These are phyloP conservation scores for Lasioglossum malachurum DNA, from an alignment of 2,888 invertebrate genomes.

Conservation along the genomic window DNA sequence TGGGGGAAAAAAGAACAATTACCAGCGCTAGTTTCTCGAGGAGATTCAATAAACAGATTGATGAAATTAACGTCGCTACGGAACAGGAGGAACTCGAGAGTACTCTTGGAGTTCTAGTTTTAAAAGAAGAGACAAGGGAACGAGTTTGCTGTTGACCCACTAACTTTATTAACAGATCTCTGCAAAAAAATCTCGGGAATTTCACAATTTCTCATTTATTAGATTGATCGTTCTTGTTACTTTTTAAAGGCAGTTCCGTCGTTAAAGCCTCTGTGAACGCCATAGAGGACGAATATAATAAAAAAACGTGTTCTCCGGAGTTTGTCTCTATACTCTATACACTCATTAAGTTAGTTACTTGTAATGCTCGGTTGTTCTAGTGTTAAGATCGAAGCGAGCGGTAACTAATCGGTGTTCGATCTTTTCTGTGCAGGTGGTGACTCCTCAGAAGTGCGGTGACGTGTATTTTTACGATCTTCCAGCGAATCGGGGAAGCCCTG, in stretches of 20 bases:
- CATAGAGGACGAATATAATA: too few relatives aligned
- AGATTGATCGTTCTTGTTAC: not conserved
- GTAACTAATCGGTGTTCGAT: slow-evolving; percentile 36
- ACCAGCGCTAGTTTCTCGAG: not conserved
- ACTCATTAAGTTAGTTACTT: too few relatives aligned
- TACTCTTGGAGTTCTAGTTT: slow-evolving; percentile 28
- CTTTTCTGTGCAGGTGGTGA: slow-evolving; percentile 87
- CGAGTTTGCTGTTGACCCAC: slow-evolving; percentile 1
- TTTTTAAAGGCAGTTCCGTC: too few relatives aligned
- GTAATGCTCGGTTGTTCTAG: not conserved
- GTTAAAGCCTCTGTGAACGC: too few relatives aligned
- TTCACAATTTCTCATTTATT: not conserved
- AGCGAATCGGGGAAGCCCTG: slow-evolving; percentile 83
- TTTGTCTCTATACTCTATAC: too few relatives aligned
- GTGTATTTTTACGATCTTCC: slow-evolving; percentile 90
- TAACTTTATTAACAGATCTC: not conserved
- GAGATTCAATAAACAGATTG: slow-evolving; percentile 48
- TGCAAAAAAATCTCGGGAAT: not conserved
- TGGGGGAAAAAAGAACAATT: not conserved
- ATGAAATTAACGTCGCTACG: slow-evolving; percentile 47
- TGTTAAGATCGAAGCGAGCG: not conserved
- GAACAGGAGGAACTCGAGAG: slow-evolving; percentile 40
- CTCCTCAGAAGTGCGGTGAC: slow-evolving; percentile 90
- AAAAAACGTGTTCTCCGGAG: too few relatives aligned
- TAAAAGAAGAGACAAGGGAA: slow-evolving; percentile 37